Conservation (phyloP, 1,140 invertebrate genomes). For the Harpegnathos saltator region DNA sequence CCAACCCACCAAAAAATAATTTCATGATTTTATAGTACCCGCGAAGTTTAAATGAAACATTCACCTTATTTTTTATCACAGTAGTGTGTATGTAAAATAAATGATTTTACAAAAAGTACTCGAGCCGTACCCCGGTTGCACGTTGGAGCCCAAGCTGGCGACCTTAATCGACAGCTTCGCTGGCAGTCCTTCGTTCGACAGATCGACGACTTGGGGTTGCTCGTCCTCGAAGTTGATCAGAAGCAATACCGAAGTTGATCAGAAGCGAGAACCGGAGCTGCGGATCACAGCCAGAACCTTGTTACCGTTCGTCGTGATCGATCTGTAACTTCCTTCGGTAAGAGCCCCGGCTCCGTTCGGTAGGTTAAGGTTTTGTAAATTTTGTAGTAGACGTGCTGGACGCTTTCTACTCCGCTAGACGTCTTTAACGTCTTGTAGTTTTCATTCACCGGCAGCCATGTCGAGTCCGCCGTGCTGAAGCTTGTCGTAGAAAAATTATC, state of each 20-base stretch:
- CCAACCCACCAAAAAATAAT: no score
- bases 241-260: no score
- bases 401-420: conserved; percentile 81
- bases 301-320: conserved; percentile 77
- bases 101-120: not conserved
- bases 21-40: no score
- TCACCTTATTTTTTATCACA: no score
- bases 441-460: conserved; percentile 88
- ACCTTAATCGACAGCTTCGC: not conserved
- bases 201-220: conserved; percentile 79
- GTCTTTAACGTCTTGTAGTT: conserved; percentile 88
- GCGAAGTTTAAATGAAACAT: no score
- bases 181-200: conserved; percentile 65
- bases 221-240: conserved; percentile 85
- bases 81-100: no score
- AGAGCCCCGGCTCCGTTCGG: conserved; percentile 78
- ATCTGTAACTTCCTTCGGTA: conserved; percentile 80
- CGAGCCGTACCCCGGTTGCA: not conserved
- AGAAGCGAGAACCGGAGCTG: conserved; percentile 76
- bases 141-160: not conserved
- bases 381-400: conserved; percentile 84
- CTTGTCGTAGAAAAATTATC: conserved; percentile 78
- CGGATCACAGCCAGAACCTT: conserved; percentile 67
- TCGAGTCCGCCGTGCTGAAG: conserved; percentile 86
- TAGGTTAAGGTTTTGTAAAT: conserved; percentile 85